These are phyloP conservation scores for Chalcis sispes DNA, from an alignment of 2,888 invertebrate genomes.

Conservation along the genomic window DNA sequence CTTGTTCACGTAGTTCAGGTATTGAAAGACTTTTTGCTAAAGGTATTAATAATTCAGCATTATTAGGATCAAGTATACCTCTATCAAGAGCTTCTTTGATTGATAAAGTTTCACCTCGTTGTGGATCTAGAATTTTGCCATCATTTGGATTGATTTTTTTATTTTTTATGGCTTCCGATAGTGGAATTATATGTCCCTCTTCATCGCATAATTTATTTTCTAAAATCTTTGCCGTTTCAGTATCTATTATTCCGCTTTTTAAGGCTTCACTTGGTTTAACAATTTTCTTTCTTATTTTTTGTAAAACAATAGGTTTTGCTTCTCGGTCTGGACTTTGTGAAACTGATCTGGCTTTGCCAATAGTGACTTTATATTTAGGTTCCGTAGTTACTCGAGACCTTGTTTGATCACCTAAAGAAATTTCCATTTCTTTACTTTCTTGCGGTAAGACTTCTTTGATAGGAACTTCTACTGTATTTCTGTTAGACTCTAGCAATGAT, in stretches of 20 bases:
- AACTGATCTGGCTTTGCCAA: slow-evolving; percentile 80
- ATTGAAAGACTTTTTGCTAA: slow-evolving; percentile 88
- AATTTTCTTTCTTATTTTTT: slow-evolving; percentile 87
- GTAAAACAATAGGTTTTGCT: slow-evolving; percentile 83
- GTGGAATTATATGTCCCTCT: slow-evolving; percentile 80
- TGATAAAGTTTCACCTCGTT: slow-evolving; percentile 86
- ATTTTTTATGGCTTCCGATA: slow-evolving; percentile 86
- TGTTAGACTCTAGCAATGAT: not conserved
- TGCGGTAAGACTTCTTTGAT: not conserved
- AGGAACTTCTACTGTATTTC: not conserved
- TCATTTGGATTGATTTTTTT: slow-evolving; percentile 84
- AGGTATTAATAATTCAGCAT: slow-evolving; percentile 86
- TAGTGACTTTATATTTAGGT: slow-evolving; percentile 83
- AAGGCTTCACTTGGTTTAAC: slow-evolving; percentile 87
- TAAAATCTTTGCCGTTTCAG: slow-evolving; percentile 84
- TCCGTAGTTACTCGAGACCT: slow-evolving; percentile 79
- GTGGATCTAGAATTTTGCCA: slow-evolving; percentile 90
- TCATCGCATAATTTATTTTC: slow-evolving; percentile 82
- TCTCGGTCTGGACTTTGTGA: slow-evolving; percentile 80
- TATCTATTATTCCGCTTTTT: slow-evolving; percentile 87
- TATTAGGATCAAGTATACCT: slow-evolving; percentile 88
- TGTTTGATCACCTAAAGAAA: slow-evolving; percentile 80
- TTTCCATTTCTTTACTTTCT: slow-evolving; percentile 66
- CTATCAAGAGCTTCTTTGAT: slow-evolving; percentile 90
- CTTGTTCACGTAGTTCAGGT: slow-evolving; percentile 90